Evolutionary conservation across 2,888 invertebrate species (phyloP).

Genomic region (Hemistola chrysoprasaria): DNA sequence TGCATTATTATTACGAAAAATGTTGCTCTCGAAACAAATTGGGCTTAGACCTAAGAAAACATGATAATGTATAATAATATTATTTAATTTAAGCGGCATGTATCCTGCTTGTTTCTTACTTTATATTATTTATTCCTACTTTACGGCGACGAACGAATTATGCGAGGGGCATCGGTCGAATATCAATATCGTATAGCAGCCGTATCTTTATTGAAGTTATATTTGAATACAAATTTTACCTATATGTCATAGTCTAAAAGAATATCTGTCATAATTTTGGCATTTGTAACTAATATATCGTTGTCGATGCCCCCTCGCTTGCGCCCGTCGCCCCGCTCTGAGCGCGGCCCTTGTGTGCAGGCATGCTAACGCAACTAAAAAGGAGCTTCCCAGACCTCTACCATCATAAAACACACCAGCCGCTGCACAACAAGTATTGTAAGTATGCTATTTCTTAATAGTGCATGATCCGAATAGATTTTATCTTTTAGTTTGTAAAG

Average conservation of each 20-base stretch:
- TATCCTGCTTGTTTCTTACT: slow-evolving; percentile 58
- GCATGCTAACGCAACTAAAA: slow-evolving; percentile 94
- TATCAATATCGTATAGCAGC: too few species aligned
- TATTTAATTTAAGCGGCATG: slow-evolving; percentile 68
- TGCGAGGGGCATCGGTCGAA: slow-evolving; percentile 27
- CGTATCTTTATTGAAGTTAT: too few species aligned
- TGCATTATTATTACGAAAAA: too few species aligned
- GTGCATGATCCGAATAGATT: slow-evolving; percentile 52
- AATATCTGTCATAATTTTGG: too few species aligned
- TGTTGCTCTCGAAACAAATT: too few species aligned
- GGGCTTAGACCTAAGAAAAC: slow-evolving; percentile 5
- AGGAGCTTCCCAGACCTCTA: slow-evolving; percentile 94
- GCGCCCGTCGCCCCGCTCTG: slow-evolving; percentile 66
- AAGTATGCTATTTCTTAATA: slow-evolving; percentile 69
- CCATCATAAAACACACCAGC: slow-evolving; percentile 89
- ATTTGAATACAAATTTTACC: too few species aligned
- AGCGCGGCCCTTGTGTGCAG: slow-evolving; percentile 85
- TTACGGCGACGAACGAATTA: slow-evolving; percentile 56
- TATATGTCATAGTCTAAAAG: too few species aligned
- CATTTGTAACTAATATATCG: too few species aligned
- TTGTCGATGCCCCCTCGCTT: slow-evolving; percentile 37
- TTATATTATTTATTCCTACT: slow-evolving; percentile 57
- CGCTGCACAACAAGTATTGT: slow-evolving; percentile 88
- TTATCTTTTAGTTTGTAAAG: slow-evolving; percentile 10
- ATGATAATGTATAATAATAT: slow-evolving; percentile 19